Conservation (phyloP, 2,888 invertebrate species). For the Germaria angustata region DNA sequence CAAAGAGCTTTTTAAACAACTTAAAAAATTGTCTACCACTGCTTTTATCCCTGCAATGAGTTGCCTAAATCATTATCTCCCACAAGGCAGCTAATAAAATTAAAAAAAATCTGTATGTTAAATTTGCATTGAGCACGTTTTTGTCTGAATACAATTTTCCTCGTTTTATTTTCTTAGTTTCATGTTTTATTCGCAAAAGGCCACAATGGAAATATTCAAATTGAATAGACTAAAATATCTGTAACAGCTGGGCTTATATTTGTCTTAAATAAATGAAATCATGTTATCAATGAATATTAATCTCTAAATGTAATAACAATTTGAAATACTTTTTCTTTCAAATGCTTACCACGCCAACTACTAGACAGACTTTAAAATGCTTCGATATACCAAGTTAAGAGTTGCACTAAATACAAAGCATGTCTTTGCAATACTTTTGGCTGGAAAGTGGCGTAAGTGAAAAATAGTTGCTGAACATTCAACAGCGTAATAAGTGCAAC, state of each 20-base stretch:
- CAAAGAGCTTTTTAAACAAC: too few relatives aligned
- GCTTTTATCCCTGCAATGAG: neutral
- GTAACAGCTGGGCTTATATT: slow-evolving; percentile 57
- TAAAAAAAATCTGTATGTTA: neutral
- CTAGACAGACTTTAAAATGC: neutral
- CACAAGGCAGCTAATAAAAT: slow-evolving; percentile 38
- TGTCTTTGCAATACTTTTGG: neutral
- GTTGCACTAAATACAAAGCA: slow-evolving; percentile 9
- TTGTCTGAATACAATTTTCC: slow-evolving; percentile 47
- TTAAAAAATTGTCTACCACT: neutral
- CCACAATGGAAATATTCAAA: slow-evolving; percentile 15
- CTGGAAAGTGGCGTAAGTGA: neutral
- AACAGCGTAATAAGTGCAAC: neutral
- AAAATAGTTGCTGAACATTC: neutral
- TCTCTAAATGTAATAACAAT: slow-evolving; percentile 3
- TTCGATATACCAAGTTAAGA: neutral
- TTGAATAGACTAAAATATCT: slow-evolving; percentile 14
- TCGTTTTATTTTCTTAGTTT: slow-evolving; percentile 49
- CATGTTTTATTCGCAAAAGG: slow-evolving; percentile 34
- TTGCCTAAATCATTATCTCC: slow-evolving; percentile 42
- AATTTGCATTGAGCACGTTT: slow-evolving; percentile 64
- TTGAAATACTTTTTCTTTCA: slow-evolving; percentile 38
- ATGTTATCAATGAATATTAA: slow-evolving; percentile 56
- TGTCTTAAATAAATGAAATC: slow-evolving; percentile 32
- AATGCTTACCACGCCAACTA: neutral